Percentiles rank a stretch among this genome's conserved stretches.
phyloP scores from a whole-genome alignment of 2,113 vertebrate genomes.

The Equus przewalskii region DNA sequence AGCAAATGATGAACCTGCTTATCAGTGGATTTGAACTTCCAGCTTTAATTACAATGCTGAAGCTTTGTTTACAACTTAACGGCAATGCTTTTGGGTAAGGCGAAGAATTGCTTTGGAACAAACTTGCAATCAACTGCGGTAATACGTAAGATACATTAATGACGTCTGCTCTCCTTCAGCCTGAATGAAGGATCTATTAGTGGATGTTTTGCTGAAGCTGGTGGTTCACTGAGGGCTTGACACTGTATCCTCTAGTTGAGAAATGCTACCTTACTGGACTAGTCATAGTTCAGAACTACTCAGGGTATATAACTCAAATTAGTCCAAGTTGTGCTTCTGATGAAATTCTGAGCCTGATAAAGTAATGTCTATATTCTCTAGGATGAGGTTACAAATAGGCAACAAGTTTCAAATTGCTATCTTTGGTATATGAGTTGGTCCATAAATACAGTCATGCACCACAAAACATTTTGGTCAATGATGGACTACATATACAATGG shows the following conservation, averaged over 20 bases:
- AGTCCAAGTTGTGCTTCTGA: not conserved
- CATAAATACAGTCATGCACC: not conserved
- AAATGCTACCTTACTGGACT: not conserved
- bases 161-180: not conserved
- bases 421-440: not conserved
- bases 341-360: not conserved
- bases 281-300: not conserved
- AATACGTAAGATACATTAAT: not conserved
- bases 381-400: not conserved
- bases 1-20: not conserved
- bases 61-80: slow-evolving; percentile 37
- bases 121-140: not conserved
- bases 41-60: slow-evolving; percentile 40
- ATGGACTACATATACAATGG: too few species aligned
- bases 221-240: not conserved
- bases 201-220: not conserved
- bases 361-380: not conserved
- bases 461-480: too few species aligned
- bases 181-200: not conserved
- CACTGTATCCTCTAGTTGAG: not conserved
- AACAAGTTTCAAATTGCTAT: not conserved
- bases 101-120: not conserved
- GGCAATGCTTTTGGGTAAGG: not conserved
- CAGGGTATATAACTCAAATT: not conserved
- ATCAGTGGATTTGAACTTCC: slow-evolving; percentile 9